Base-by-base conservation (phyloP, 2,888 invertebrate species). In the Bombylius major region DNA sequence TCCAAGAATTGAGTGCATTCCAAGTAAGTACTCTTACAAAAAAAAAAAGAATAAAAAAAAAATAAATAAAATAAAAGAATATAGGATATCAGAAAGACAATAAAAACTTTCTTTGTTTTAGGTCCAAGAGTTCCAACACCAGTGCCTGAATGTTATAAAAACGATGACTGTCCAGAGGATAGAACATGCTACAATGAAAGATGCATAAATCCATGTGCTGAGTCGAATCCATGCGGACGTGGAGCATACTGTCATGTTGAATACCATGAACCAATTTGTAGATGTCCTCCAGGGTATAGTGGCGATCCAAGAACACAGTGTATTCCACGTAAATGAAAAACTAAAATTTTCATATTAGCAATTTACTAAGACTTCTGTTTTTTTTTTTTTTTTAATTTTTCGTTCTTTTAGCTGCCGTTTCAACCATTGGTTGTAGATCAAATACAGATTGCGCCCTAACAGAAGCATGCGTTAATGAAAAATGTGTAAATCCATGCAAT, bases 181-280 rank as follows among this genome's bases (percentile, higher is more conserved):
- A 81, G 82, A 63, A 81, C 82, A 12, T 94, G 94, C 67, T 77
- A 82, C 53, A 87, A 89, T 65, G 84, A 86, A 61, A 74, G 77
- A 34, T 93, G 92, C 66, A 76, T 83, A 0, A 89, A 89, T 72
- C 92, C 92, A 5, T 93, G 92, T 65, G 68, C 77, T 2, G 71
- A 76, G 13, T 74, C 74, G 23, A 81, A 84, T 62, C 81, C 86
- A 14, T 94, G 94, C 69, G 89, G 87, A 47, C 71, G 77, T 49
- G 86, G 86, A 52, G 86, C 92, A n/a, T 81, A 89, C 66, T 94
- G 93, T 67, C 84, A 89, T 60, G 86, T 85, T 5, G 81, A 87
- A 64, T 78, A 84, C 60, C 89, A 91, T 65, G 77, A 79, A 66
- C 80, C 91, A 1, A 75, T 84, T 46, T 94, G 93, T 69, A 82